phyloP scores from a whole-genome alignment of 2,888 invertebrate genomes.

The Epirrita christyi region DNA sequence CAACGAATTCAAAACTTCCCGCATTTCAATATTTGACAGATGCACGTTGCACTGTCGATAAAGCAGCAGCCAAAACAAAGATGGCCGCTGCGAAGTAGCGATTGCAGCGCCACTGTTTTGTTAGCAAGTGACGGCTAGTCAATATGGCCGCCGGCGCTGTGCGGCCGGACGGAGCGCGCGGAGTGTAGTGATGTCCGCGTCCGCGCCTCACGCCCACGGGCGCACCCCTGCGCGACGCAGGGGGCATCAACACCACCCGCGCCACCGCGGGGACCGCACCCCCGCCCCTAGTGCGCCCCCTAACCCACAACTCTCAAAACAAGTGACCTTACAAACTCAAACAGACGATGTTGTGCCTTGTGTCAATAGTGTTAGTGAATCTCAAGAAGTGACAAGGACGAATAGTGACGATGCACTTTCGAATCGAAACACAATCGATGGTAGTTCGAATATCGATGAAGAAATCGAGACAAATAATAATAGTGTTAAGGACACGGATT shows the following conservation, averaged over 20 bases:
- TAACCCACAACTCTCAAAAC: slow-evolving; percentile 73
- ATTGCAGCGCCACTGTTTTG: slow-evolving; percentile 67
- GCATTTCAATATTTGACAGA: slow-evolving; percentile 38
- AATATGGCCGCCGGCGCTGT: slow-evolving; percentile 87
- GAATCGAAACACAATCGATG: slow-evolving; percentile 72
- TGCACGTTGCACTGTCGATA: slow-evolving; percentile 60
- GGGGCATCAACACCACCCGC: slow-evolving; percentile 91
- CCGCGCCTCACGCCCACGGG: slow-evolving; percentile 84
- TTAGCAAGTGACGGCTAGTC: slow-evolving; percentile 66
- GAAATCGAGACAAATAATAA: slow-evolving; percentile 70
- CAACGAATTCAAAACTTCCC: slow-evolving; percentile 50
- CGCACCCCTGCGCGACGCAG: slow-evolving; percentile 87
- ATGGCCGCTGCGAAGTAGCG: slow-evolving; percentile 64
- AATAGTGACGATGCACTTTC: slow-evolving; percentile 84
- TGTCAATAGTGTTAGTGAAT: slow-evolving; percentile 84
- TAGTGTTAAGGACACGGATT: slow-evolving; percentile 63
- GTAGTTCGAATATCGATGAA: slow-evolving; percentile 69
- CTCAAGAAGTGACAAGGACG: slow-evolving; percentile 83
- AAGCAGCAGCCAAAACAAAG: slow-evolving; percentile 70
- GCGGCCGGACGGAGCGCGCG: slow-evolving; percentile 75
- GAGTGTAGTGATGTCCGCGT: slow-evolving; percentile 83
- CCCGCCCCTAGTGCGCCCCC: slow-evolving; percentile 74
- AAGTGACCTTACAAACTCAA: slow-evolving; percentile 71
- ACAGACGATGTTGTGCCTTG: slow-evolving; percentile 82
- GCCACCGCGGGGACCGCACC: slow-evolving; percentile 85